phyloP scores from a whole-genome alignment of 2,888 invertebrate genomes.

The Pantelozetes paolii region DNA sequence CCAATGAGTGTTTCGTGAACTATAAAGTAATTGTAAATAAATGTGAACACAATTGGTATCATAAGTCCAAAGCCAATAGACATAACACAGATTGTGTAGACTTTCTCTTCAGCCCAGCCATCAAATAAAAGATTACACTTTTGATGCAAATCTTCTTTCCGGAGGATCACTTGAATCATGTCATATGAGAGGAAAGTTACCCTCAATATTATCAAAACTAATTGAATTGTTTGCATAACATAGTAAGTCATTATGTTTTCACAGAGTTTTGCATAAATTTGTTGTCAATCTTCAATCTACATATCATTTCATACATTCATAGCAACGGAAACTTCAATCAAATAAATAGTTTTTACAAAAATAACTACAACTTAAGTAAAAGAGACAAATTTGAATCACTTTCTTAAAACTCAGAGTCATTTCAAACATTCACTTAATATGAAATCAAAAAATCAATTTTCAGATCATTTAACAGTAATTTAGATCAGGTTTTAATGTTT shows the following conservation, averaged over 20 bases:
- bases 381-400: too few relatives aligned
- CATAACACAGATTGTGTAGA: conserved; percentile 29
- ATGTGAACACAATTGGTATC: conserved; percentile 19
- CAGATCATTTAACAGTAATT: too few relatives aligned
- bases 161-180: not conserved
- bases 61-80: conserved; percentile 23
- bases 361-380: too few relatives aligned
- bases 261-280: too few relatives aligned
- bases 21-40: conserved; percentile 38
- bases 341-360: too few relatives aligned
- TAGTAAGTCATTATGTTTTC: not conserved
- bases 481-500: too few relatives aligned
- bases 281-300: not conserved
- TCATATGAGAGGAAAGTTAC: not conserved
- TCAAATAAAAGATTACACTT: not conserved
- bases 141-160: not conserved
- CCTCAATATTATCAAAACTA: not conserved
- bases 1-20: conserved; percentile 37
- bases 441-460: too few relatives aligned
- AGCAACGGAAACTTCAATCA: too few relatives aligned
- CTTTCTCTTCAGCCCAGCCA: not conserved
- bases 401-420: too few relatives aligned
- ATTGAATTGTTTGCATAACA: conserved; percentile 7
- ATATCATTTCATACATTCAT: too few relatives aligned
- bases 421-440: too few relatives aligned